Base-by-base conservation (phyloP, 1,140 invertebrate species). In the Himalopsyche phryganea region DNA sequence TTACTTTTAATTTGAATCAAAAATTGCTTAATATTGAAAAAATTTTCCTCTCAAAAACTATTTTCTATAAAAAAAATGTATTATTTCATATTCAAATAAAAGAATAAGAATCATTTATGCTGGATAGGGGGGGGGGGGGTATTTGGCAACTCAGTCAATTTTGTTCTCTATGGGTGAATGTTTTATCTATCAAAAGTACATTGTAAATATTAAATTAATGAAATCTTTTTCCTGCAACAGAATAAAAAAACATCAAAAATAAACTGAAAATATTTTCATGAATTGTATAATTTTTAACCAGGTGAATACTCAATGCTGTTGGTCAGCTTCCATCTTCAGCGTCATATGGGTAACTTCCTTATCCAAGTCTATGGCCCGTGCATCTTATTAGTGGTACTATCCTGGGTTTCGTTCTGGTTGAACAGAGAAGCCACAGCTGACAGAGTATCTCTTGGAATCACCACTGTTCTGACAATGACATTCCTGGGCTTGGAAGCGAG, bases 331-430 rank as follows among this genome's bases (percentile, higher is more conserved):
- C 88, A 91, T 69, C 81, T 94, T 11, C 86, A 89, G 67, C 80
- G 91, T 5, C 89, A 92, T 67, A 89, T 91, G 80, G 91, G 91
- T 4, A 92, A 92, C 71, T 94, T 92, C 70, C 74, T 94, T 1
- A 90, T 94, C 58, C 90, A 94, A 77, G 91, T 93, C 6, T 94
- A 93, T 68, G 85, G 91, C 0, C 92, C 92, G 1, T 94, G 91
- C 65, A 85, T 89, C 40, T 79, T 95, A 38, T 81, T 94, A 4
- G 91, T 93, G 1, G 88, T 92, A 4, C 76, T 94, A 0, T 92
- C 90, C 0, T 95, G 91, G 91, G 90, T 95, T 0, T 91, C 90
- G 6, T 94, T 95, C 68, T 95, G 90, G 90, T 80, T 94, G 32
- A 93, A 94, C 71, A 73, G 91, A 47, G 91, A 94, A 74, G 92